Conservation (phyloP, 2,888 invertebrate genomes). For the Calliphora vomitoria region DNA sequence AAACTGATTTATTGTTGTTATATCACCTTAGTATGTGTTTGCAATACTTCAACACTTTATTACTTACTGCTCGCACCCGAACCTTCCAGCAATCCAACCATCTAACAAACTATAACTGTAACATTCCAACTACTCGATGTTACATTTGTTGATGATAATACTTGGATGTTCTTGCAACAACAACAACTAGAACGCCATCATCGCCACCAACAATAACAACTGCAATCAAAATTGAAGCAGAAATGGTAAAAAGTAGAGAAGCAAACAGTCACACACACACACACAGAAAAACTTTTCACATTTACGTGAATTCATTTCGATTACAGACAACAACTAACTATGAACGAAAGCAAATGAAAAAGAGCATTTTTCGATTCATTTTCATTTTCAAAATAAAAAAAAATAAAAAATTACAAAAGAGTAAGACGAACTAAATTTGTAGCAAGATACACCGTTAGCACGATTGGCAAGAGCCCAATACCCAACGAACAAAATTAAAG, state of each 20-base stretch:
- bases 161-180: slow-evolving; percentile 33
- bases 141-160: slow-evolving; percentile 60
- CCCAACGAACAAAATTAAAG: slow-evolving; percentile 9
- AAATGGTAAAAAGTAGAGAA: slow-evolving; percentile 6
- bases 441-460: slow-evolving; percentile 3
- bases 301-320: slow-evolving; percentile 71
- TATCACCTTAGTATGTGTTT: slow-evolving; percentile 71
- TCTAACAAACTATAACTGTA: slow-evolving; percentile 54
- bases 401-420: slow-evolving; percentile 2
- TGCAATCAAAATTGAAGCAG: slow-evolving; percentile 47
- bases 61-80: slow-evolving; percentile 54
- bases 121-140: slow-evolving; percentile 59
- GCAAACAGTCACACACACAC: slow-evolving; percentile 18
- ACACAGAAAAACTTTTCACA: slow-evolving; percentile 64
- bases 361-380: slow-evolving; percentile 69
- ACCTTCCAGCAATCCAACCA: slow-evolving; percentile 26
- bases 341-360: slow-evolving; percentile 57
- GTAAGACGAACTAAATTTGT: slow-evolving; percentile 37
- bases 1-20: slow-evolving; percentile 73
- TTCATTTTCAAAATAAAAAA: slow-evolving; percentile 51
- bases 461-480: slow-evolving; percentile 4
- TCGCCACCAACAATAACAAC: slow-evolving; percentile 41
- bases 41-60: slow-evolving; percentile 74
- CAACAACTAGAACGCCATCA: slow-evolving; percentile 3
- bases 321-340: slow-evolving; percentile 61